A percentile compares a stretch with the other conserved stretches of the same genome.
Evolutionary conservation across 1,140 invertebrate species (phyloP).

Genomic region (Drosophila bocqueti): DNA sequence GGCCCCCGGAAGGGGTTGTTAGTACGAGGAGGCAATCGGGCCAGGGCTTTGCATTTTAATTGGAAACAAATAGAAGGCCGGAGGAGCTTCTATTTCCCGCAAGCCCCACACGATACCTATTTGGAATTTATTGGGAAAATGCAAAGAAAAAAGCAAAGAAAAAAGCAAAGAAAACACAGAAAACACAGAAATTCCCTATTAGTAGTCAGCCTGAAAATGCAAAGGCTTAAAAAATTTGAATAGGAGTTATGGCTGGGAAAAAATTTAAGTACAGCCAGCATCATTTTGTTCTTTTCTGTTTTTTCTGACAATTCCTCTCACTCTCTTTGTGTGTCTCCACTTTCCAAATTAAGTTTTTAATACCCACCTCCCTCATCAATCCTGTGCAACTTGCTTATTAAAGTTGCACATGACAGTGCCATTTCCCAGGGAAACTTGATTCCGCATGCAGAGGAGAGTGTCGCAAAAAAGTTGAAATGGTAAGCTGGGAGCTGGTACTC

Average conservation of each 20-base stretch:
- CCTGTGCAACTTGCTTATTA: not conserved
- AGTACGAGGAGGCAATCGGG: not conserved
- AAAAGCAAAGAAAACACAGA: not conserved
- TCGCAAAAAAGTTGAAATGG: not conserved
- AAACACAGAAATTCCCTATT: not conserved
- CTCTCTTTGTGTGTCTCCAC: not conserved
- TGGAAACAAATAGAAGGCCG: conserved; percentile 8
- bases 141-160: not conserved
- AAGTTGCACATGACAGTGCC: not conserved
- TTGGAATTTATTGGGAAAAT: not conserved
- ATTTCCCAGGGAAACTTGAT: not conserved
- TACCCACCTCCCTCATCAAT: not conserved
- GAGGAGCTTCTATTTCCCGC: conserved; percentile 2
- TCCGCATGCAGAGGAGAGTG: not conserved
- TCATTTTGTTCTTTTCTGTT: not conserved
- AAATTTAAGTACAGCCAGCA: not conserved
- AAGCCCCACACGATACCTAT: not conserved
- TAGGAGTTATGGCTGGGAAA: not conserved
- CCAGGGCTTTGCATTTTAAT: conserved; percentile 30
- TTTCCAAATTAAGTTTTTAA: not conserved
- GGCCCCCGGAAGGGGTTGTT: not conserved
- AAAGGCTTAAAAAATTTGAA: not conserved
- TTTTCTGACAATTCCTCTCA: not conserved
- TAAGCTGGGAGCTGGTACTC: not conserved
- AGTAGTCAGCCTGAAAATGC: not conserved